Evolutionary conservation across 2,888 invertebrate species (phyloP).

Genomic region (Macaria liturata): DNA sequence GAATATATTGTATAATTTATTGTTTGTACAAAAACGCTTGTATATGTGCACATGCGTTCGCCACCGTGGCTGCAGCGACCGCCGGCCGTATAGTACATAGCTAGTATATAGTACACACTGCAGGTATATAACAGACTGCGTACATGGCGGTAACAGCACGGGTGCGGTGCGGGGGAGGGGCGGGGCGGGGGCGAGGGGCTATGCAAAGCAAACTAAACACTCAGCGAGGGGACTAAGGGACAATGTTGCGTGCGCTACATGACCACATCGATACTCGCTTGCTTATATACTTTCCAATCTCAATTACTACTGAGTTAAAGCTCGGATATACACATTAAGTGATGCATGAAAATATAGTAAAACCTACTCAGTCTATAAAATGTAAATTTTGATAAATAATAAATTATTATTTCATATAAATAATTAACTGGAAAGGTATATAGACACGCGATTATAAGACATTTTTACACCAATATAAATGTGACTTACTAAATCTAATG

Average conservation of each 20-base stretch:
- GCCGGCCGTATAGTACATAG: neutral
- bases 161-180: conserved; percentile 46
- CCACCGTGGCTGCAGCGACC: conserved; percentile 15
- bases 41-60: conserved; percentile 18
- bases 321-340: no score
- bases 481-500: neutral
- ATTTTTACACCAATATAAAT: conserved; percentile 21
- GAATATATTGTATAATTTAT: neutral
- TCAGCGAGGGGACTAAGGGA: conserved; percentile 28
- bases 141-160: conserved; percentile 42
- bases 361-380: no score
- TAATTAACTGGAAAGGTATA: conserved; percentile 9
- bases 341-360: no score
- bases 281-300: conserved; percentile 27
- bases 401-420: no score
- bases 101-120: neutral
- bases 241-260: conserved; percentile 39
- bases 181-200: conserved; percentile 50
- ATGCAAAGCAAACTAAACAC: conserved; percentile 68
- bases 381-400: no score
- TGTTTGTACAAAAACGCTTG: conserved; percentile 3
- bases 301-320: neutral
- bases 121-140: conserved; percentile 9
- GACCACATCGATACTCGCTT: conserved; percentile 26
- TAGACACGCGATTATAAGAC: conserved; percentile 8